Evolutionary conservation across 2,113 vertebrate species (phyloP), one percentile per base, ranked within the genome.

Genomic region (Phodopus roborovskii): DNA sequence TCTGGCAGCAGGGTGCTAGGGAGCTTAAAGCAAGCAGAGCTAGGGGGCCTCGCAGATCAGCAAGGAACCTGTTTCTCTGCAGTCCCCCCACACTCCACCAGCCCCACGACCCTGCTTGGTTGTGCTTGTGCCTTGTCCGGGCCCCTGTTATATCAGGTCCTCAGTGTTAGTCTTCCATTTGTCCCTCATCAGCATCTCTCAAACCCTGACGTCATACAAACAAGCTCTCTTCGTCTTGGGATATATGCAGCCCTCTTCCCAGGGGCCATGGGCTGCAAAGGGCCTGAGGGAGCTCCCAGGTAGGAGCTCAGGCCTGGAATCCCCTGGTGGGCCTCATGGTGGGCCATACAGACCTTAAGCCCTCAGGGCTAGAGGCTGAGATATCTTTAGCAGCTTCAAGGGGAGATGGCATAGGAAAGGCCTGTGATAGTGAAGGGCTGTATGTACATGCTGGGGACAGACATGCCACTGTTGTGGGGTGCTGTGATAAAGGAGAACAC

Each of bases 111-210:
- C 62, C 3, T 64, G 10, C 10, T 0, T 0, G 78, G 85, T 94
- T 0, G 3, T 0, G 12, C 13, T 33, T 30, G 3, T 0, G 5
- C 26, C n/a, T 58, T 26, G n/a, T 7, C 60, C 26, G 45, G 66
- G 7, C 10, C 26, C 30, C 16, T 39, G 56, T 50, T 36, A 16
- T 13, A 88, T 73, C 58, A 36, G 62, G n/a, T 60, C 24, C 33
- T 26, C 56, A 12, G 7, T 6, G 17, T 60, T 24, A 36, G 90
- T 39, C 13, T 66, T 83, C 64, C 56, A 42, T 19, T 16, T 39
- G 64, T 6, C 79, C 42, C 45, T 70, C 64, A 74, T 58, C 15
- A 26, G 8, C 12, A 12, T 45, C 42, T 91, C 42, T 88, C 5
- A 71, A 60, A 42, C 17, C 6, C 42, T 70, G 42, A 66, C 62